Percentiles rank a stretch among this genome's conserved stretches.
Evolutionary conservation across 2,888 invertebrate genomes (phyloP).

Genomic region (Erynnis tages): DNA sequence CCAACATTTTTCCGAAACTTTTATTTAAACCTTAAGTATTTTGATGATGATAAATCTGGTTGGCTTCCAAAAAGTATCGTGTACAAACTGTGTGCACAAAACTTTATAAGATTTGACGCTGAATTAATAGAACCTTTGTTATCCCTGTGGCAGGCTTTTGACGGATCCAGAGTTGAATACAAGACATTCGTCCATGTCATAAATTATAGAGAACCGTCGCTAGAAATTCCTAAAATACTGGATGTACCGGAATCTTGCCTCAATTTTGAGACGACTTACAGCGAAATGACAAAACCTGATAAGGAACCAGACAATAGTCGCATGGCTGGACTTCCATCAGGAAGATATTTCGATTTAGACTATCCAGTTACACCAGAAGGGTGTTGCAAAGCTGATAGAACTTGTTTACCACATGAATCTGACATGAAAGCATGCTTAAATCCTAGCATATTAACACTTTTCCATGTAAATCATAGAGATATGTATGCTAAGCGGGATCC

Average conservation of each 20-base stretch:
- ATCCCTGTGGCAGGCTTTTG: conserved; percentile 66
- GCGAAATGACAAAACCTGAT: conserved; percentile 62
- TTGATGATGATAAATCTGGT: conserved; percentile 61
- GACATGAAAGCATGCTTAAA: conserved; percentile 55
- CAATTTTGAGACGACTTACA: conserved; percentile 64
- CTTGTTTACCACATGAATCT: conserved; percentile 60
- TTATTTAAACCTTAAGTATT: conserved; percentile 57
- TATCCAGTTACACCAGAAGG: conserved; percentile 56
- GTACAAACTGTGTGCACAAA: conserved; percentile 63
- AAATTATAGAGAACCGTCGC: conserved; percentile 64
- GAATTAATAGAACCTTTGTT: conserved; percentile 72
- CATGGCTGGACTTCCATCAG: conserved; percentile 67
- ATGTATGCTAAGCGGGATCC: conserved; percentile 64
- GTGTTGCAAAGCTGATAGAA: conserved; percentile 50
- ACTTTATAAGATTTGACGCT: conserved; percentile 69
- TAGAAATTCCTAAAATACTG: conserved; percentile 62
- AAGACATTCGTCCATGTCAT: conserved; percentile 72
- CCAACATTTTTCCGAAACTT: conserved; percentile 56
- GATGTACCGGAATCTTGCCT: conserved; percentile 57
- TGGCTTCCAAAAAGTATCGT: conserved; percentile 69
- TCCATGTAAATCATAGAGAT: conserved; percentile 61
- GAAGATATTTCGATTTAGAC: conserved; percentile 65
- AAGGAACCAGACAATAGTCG: conserved; percentile 43
- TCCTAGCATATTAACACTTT: conserved; percentile 58
- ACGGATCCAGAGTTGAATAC: conserved; percentile 70